Base-by-base conservation (phyloP, 1,140 invertebrate genomes). In the Heliconius eleuchia region DNA sequence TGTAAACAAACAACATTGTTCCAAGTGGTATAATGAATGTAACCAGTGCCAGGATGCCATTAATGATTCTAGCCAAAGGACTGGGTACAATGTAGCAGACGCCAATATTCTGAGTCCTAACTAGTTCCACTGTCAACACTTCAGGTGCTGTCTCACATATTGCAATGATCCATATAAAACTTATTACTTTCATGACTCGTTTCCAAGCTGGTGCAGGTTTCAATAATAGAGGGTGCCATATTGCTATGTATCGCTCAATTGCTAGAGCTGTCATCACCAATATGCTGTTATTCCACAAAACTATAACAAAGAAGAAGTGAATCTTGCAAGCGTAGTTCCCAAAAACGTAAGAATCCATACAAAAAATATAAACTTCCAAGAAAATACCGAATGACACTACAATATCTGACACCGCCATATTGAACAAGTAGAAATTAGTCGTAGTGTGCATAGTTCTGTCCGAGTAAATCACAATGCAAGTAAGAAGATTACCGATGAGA, bases 381-480 rank as follows among this genome's bases (percentile, higher is more conserved):
- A 88, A 75, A 27, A 91, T 89, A 0, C 81, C 83, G 42, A 90
- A 87, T 1, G 89, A 87, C 1, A 90, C 86, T 0, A 92, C 78
- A 75, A 99, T 93, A 92, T 99, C 98, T 1, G 98, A 98, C 8
- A 98, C 95, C 13, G 98, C 98, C 86, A 99, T 95, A 89, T 97
- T 97, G 90, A 98, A 98, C 1, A 98, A 92, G 86, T 98, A 98
- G 86, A 96, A 98, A 91, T 98, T 98, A 7, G 97, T 97, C 3
- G 97, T 96, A 0, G 97, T 97, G 86, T 97, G 97, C 96, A 98
- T 97, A n/a, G 95, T 96, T 76, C 96, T 96, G 87, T 98, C 98
- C 34, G 96, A 95, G 16, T 96, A 95, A 73, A 99, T 98, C 7
- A 99, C 98, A 78, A 98, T 93, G 88, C 98, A 98, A 3, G 98